A percentile compares a stretch with the other conserved stretches of the same genome.
These are phyloP conservation scores for Lepidurus arcticus DNA, from an alignment of 1,140 invertebrate species.

Conservation along the genomic window DNA sequence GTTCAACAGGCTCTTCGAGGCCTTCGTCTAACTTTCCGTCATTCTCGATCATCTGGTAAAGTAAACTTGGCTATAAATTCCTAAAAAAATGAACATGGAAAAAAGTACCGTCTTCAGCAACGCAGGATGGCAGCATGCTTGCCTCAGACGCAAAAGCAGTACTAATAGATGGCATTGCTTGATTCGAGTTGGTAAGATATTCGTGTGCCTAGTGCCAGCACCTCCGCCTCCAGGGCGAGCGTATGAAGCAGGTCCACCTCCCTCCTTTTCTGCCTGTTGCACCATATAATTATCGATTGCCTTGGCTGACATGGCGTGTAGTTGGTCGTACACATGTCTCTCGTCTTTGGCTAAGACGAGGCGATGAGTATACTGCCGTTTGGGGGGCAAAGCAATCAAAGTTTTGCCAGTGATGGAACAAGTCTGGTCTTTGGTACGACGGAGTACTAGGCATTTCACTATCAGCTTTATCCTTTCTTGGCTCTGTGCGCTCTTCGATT, in stretches of 20 bases:
- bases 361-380: constrained; percentile 54
- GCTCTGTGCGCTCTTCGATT: constrained; percentile 61
- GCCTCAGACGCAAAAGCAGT: constrained; percentile 71
- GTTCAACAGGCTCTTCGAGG: constrained; percentile 24
- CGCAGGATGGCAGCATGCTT: constrained; percentile 81
- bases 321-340: constrained; percentile 59
- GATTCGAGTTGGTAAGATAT: background rate
- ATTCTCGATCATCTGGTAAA: background rate
- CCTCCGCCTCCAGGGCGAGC: background rate
- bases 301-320: constrained; percentile 45
- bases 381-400: constrained; percentile 45
- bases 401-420: constrained; percentile 50
- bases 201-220: background rate
- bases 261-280: constrained; percentile 40
- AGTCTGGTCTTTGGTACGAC: constrained; percentile 75
- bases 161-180: constrained; percentile 61
- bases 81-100: background rate
- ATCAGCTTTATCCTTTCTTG: constrained; percentile 66
- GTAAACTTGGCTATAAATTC: background rate
- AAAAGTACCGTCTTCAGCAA: constrained; percentile 58
- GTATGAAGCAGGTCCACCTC: constrained; percentile 28
- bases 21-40: constrained; percentile 1
- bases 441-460: constrained; percentile 57
- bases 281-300: constrained; percentile 45
- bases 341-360: constrained; percentile 64